These are phyloP conservation scores for Microtus pennsylvanicus DNA, from an alignment of 2,113 vertebrate species.

Conservation along the genomic window DNA sequence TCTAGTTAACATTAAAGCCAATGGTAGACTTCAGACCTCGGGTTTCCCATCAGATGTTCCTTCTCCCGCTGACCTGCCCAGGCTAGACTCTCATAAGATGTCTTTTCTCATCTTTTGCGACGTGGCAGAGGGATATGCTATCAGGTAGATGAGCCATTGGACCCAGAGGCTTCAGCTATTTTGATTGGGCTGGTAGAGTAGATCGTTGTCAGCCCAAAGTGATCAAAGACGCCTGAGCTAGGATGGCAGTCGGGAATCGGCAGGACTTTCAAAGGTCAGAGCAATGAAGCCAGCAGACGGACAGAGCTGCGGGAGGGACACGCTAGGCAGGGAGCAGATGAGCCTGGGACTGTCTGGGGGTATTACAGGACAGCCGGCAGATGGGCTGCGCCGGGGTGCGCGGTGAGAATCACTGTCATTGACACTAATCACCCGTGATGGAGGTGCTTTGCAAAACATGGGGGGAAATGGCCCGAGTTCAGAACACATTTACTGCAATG, in stretches of 20 bases:
- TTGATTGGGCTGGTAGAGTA: background rate
- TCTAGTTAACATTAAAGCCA: background rate
- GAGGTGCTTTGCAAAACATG: conserved; percentile 75
- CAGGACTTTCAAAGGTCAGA: conserved; percentile 75
- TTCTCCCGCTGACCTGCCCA: background rate
- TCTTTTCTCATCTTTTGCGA: background rate
- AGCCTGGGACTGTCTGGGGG: conserved; percentile 67
- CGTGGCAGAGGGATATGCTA: background rate
- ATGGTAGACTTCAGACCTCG: background rate
- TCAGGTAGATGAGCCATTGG: background rate
- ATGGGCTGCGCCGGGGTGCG: background rate
- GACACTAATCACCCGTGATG: conserved; percentile 78
- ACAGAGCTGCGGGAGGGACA: conserved; percentile 58
- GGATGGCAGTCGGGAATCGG: background rate
- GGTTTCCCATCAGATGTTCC: background rate
- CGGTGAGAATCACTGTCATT: conserved; percentile 42
- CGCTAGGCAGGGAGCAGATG: conserved; percentile 55
- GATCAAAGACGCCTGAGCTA: conserved; percentile 28
- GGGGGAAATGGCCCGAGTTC: conserved; percentile 55
- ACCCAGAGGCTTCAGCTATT: background rate
- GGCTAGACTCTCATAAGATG: background rate
- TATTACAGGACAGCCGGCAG: conserved; percentile 70
- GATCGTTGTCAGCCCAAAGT: conserved; percentile 44
- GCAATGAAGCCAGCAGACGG: conserved; percentile 74
- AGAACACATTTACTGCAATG: conserved; percentile 40